Conservation (phyloP, 1,140 invertebrate species). For the Linepithema humile region DNA sequence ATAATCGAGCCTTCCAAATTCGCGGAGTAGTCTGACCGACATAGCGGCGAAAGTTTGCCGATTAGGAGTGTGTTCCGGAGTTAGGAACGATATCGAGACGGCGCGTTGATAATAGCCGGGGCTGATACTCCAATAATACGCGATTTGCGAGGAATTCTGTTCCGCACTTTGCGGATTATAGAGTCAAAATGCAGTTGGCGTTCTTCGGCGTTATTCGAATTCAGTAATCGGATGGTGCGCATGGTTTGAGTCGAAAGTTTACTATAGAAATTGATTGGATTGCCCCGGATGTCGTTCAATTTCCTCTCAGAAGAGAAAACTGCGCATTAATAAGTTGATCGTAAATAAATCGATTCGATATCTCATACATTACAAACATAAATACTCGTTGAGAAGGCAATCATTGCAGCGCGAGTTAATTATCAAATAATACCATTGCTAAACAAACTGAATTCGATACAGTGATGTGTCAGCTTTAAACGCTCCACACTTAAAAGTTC, state of each 20-base stretch:
- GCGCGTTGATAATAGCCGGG: slow-evolving; percentile 15
- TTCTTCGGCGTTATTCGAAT: slow-evolving; percentile 21
- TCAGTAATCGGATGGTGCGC: neutral
- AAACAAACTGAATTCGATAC: neutral
- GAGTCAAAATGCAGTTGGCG: slow-evolving; percentile 15
- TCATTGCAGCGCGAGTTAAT: neutral
- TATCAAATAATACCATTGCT: neutral
- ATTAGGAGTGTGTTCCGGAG: slow-evolving; percentile 19
- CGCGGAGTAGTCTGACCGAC: neutral
- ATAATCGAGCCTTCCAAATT: slow-evolving; percentile 25
- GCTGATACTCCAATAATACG: slow-evolving; percentile 3
- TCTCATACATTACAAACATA: neutral
- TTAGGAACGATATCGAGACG: neutral
- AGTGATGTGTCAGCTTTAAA: slow-evolving; percentile 25
- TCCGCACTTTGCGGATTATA: neutral
- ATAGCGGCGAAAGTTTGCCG: slow-evolving; percentile 32
- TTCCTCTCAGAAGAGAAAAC: neutral
- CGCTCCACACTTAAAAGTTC: slow-evolving; percentile 35
- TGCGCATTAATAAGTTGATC: neutral
- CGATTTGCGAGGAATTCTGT: slow-evolving; percentile 15
- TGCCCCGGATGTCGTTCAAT: neutral
- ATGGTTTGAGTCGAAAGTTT: neutral
- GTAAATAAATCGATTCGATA: neutral
- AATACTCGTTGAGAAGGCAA: neutral
- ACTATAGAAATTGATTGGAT: neutral